These are phyloP conservation scores for Melanotaenia nigrans DNA, from an alignment of 2,797 vertebrate species.

Conservation along the genomic window DNA sequence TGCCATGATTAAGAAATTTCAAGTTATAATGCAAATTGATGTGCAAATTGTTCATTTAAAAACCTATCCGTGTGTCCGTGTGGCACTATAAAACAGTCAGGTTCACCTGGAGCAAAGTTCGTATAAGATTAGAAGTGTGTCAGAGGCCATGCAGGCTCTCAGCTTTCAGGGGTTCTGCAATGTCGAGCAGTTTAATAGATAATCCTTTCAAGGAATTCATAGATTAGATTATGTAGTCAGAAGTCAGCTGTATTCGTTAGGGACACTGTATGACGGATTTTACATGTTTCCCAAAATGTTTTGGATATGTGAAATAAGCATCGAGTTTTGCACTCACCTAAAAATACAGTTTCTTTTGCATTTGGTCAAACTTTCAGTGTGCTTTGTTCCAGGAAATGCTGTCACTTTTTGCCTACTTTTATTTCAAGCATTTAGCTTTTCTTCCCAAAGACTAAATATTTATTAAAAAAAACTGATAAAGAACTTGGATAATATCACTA, in stretches of 20 bases:
- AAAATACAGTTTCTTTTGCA: too few relatives aligned
- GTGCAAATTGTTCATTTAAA: too few relatives aligned
- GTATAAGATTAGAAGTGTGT: slow-evolving; percentile 55
- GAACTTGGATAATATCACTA: not conserved
- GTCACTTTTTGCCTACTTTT: not conserved
- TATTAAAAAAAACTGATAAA: not conserved
- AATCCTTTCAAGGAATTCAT: not conserved
- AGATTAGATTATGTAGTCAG: not conserved
- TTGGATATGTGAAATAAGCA: too few relatives aligned
- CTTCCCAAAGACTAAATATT: not conserved
- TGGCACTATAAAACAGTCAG: not conserved
- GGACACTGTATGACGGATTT: too few relatives aligned
- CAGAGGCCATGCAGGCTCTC: slow-evolving; percentile 29
- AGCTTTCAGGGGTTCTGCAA: not conserved
- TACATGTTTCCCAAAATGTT: too few relatives aligned
- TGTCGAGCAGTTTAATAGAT: not conserved
- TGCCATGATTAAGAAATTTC: not conserved
- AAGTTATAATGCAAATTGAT: not conserved
- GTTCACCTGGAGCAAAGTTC: slow-evolving; percentile 62
- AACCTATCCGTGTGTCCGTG: too few relatives aligned
- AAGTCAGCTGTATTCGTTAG: not conserved
- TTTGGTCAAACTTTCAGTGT: slow-evolving; percentile 8
- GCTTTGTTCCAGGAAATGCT: slow-evolving; percentile 1
- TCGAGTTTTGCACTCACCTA: too few relatives aligned
- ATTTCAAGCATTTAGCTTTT: not conserved